Conservation (phyloP, 2,888 invertebrate species). For the Eucera pruinosa region DNA sequence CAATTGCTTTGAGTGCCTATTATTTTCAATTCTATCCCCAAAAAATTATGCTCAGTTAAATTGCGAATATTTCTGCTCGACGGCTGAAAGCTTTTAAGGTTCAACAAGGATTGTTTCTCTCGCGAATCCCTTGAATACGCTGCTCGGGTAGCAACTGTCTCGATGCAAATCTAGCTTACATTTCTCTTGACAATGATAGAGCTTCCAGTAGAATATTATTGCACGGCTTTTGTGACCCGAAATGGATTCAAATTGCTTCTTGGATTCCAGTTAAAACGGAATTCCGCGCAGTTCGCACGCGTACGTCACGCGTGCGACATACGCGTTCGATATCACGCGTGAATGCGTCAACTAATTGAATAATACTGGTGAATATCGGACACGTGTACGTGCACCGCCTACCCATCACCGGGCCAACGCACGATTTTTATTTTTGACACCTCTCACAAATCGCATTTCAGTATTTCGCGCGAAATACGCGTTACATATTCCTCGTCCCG, state of each 20-base stretch:
- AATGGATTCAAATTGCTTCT: neutral
- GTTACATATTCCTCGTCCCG: neutral
- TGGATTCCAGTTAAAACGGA: neutral
- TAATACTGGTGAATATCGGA: neutral
- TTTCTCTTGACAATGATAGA: too few species aligned
- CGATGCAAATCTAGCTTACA: neutral
- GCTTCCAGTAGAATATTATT: neutral
- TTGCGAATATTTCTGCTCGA: too few species aligned
- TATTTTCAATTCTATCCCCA: too few species aligned
- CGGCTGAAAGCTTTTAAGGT: too few species aligned
- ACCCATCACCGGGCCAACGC: neutral
- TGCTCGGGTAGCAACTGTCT: too few species aligned
- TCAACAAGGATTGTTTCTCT: too few species aligned
- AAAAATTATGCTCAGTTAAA: too few species aligned
- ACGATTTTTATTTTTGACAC: neutral
- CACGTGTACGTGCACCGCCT: neutral
- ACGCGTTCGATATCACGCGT: neutral
- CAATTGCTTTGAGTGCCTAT: too few species aligned
- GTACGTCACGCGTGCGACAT: neutral
- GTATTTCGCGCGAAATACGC: neutral
- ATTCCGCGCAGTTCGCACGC: neutral
- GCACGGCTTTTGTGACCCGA: neutral
- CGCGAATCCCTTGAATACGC: too few species aligned
- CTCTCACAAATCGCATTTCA: neutral
- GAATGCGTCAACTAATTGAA: conserved; percentile 12